Evolutionary conservation across 2,888 invertebrate genomes (phyloP).

Genomic region (Pinctada fucata): DNA sequence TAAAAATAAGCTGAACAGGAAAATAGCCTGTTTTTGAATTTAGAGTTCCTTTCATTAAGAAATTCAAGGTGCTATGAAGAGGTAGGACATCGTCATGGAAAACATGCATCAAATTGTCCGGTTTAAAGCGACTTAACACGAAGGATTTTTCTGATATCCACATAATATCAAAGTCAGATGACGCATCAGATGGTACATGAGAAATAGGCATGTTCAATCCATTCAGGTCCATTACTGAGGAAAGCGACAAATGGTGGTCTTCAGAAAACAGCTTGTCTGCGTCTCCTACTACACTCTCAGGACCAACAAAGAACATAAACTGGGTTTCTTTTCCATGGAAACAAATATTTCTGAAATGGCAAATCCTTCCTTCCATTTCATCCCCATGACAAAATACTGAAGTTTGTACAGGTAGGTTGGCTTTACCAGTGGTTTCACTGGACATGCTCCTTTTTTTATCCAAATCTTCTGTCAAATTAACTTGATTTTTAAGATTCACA

Average conservation of each 20-base stretch:
- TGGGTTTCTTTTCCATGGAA: background rate
- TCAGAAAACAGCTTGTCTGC: slow-evolving; percentile 47
- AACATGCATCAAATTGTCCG: slow-evolving; percentile 80
- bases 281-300: background rate
- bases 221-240: slow-evolving; percentile 77
- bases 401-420: background rate
- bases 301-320: background rate
- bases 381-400: background rate
- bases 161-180: slow-evolving; percentile 51
- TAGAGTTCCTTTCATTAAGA: slow-evolving; percentile 45
- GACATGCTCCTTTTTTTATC: too few species aligned
- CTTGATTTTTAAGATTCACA: too few species aligned
- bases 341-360: background rate
- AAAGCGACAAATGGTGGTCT: slow-evolving; percentile 66
- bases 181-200: slow-evolving; percentile 66
- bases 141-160: slow-evolving; percentile 62
- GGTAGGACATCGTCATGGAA: slow-evolving; percentile 80
- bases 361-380: background rate
- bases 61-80: slow-evolving; percentile 72
- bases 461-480: too few species aligned
- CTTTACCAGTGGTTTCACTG: too few species aligned
- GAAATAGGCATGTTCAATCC: slow-evolving; percentile 69
- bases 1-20: slow-evolving; percentile 68
- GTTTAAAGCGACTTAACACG: slow-evolving; percentile 77
- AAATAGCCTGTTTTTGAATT: slow-evolving; percentile 15